A percentile compares a stretch with the other conserved stretches of the same genome.
phyloP scores from a whole-genome alignment of 2,113 vertebrate genomes.

The Caracal caracal region DNA sequence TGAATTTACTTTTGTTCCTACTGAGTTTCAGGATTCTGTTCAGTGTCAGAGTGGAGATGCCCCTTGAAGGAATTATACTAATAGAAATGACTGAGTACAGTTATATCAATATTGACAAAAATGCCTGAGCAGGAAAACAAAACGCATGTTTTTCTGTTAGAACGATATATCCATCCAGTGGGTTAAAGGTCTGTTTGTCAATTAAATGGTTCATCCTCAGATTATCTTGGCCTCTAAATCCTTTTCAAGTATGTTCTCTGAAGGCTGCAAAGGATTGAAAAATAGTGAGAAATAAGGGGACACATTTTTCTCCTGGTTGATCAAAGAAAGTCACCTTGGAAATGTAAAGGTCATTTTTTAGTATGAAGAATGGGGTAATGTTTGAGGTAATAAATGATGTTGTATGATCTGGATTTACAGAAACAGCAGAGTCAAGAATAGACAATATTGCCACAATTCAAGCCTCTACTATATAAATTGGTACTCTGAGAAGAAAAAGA shows the following conservation, averaged over 20 bases:
- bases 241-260: neutral
- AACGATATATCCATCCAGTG: neutral
- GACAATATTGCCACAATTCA: neutral
- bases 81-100: neutral
- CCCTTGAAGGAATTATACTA: neutral
- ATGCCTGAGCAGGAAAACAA: neutral
- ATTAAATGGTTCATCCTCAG: neutral
- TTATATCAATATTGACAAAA: neutral
- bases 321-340: slow-evolving; percentile 43
- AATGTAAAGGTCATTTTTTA: slow-evolving; percentile 42
- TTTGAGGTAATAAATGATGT: neutral
- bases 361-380: neutral
- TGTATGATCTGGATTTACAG: neutral
- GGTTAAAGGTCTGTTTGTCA: slow-evolving; percentile 13
- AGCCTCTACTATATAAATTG: neutral
- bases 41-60: neutral
- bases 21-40: neutral
- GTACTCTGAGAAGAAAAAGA: neutral
- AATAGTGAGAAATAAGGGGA: neutral
- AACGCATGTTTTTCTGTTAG: neutral
- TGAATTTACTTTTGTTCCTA: neutral
- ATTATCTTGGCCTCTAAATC: slow-evolving; percentile 45
- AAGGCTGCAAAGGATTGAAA: neutral
- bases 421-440: neutral
- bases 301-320: neutral